Evolutionary conservation across 2,888 invertebrate species (phyloP).

Genomic region (Drosophila testacea): DNA sequence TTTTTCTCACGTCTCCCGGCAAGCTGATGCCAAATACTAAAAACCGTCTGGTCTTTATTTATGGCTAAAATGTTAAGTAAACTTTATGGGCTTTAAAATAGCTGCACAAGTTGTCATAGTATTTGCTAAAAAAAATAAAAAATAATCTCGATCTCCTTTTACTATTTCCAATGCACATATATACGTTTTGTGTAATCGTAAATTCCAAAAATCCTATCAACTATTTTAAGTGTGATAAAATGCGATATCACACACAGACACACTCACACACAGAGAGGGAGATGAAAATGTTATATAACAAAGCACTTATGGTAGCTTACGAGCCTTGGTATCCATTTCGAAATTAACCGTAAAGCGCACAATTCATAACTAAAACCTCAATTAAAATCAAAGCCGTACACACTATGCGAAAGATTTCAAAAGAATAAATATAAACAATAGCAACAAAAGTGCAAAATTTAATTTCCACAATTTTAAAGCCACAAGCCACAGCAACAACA

Average conservation of each 20-base stretch:
- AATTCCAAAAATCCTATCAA: conserved; percentile 8
- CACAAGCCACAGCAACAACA: conserved; percentile 37
- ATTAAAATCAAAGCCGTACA: conserved; percentile 61
- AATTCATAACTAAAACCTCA: conserved; percentile 62
- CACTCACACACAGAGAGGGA: not conserved
- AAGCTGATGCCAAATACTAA: conserved; percentile 52
- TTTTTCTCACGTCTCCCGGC: conserved; percentile 62
- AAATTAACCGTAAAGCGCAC: conserved; percentile 59
- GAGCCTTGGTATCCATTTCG: conserved; percentile 50
- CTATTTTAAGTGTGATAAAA: conserved; percentile 6
- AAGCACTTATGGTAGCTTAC: conserved; percentile 56
- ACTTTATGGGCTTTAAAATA: conserved; percentile 6
- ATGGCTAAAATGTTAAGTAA: conserved; percentile 61
- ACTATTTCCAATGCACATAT: not conserved
- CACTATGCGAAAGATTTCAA: conserved; percentile 20
- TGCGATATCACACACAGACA: not conserved
- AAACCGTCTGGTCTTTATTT: conserved; percentile 54
- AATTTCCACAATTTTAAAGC: conserved; percentile 72
- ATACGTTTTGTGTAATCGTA: not conserved
- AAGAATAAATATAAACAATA: conserved; percentile 34
- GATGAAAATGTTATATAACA: conserved; percentile 32
- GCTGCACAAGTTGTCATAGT: conserved; percentile 1
- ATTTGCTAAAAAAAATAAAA: not conserved
- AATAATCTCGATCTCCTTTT: not conserved
- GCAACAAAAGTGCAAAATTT: conserved; percentile 36